Base-by-base conservation (phyloP, 1,140 invertebrate species). In the Lepidurus arcticus region DNA sequence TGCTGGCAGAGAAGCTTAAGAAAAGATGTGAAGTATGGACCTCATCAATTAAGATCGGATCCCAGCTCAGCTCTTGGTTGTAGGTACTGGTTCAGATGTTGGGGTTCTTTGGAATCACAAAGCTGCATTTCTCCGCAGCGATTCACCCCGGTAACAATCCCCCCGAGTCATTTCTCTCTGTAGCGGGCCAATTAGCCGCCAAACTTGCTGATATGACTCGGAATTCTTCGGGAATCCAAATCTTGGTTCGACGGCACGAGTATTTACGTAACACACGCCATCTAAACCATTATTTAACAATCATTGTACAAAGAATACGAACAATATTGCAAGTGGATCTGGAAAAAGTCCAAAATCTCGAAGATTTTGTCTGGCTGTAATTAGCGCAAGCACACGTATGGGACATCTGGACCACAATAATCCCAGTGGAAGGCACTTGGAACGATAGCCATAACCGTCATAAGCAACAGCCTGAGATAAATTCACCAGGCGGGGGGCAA, bases 1-100 rank as follows among this genome's bases (percentile, higher is more conserved):
- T 21, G 53, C 53, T 65, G 7, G 53, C 21, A 65, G 53, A 65
- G 53, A 13, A 65, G 53, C 53, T 65, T 65, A 65, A 21, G 53
- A 65, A 65, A 65, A 65, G 53, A 65, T 65, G 16, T 65, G 53
- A 65, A 65, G 53, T n/a, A 65, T 65, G 53, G 9, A 65, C 53
- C 53, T 65, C 53, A 21, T 65, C 53, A 65, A 65, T 65, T 65
- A 65, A 65, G 53, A 65, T 65, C 53, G 21, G 53, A 65, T 65
- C 21, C 53, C 53, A 21, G 53, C 53, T 65, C 53, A 65, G 53
- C 53, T 65, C 21, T 21, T 6, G 45, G 10, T 47, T 47, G 1
- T 13, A 21, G 8, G 53, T 65, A 65, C 21, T 65, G 53, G 16
- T 65, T 65, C 21, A 7, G 6, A 10, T 21, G 16, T 1, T 65